These are phyloP conservation scores for Zosterops hypoxanthus DNA, from an alignment of 2,113 vertebrate genomes.

Conservation along the genomic window DNA sequence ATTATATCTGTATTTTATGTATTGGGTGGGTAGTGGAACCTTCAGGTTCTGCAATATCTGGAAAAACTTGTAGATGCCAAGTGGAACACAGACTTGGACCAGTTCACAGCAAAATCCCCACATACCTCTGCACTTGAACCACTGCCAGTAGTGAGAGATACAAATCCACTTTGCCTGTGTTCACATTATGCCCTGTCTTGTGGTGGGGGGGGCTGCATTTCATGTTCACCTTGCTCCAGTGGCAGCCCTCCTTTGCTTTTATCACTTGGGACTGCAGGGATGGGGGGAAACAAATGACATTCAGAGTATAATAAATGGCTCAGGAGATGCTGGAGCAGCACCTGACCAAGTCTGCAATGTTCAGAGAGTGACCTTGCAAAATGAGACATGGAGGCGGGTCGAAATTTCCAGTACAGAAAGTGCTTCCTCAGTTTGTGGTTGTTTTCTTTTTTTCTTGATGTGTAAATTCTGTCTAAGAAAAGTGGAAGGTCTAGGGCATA, in stretches of 20 bases:
- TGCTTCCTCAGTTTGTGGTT: not conserved
- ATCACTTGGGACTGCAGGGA: not conserved
- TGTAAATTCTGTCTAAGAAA: not conserved
- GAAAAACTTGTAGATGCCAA: not conserved
- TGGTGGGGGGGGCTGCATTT: not conserved
- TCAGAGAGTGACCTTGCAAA: not conserved
- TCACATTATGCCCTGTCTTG: not conserved
- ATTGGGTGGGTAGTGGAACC: not conserved
- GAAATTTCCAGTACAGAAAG: not conserved
- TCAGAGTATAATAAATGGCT: not conserved
- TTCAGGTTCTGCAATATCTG: not conserved
- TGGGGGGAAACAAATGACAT: not conserved
- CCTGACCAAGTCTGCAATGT: not conserved
- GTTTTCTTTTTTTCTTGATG: not conserved
- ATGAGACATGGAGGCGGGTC: not conserved
- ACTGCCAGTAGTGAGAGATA: not conserved
- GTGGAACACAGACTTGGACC: not conserved
- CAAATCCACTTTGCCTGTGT: not conserved
- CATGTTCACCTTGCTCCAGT: not conserved
- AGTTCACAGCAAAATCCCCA: not conserved
- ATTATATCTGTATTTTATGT: not conserved
- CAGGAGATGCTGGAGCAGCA: not conserved
- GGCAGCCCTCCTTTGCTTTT: not conserved
- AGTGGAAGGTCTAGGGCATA: constrained; percentile 14
- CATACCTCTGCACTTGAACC: not conserved